A percentile compares a stretch with the other conserved stretches of the same genome.
phyloP scores from a whole-genome alignment of 23 tunicate genomes.

The Aplidium turbinatum region DNA sequence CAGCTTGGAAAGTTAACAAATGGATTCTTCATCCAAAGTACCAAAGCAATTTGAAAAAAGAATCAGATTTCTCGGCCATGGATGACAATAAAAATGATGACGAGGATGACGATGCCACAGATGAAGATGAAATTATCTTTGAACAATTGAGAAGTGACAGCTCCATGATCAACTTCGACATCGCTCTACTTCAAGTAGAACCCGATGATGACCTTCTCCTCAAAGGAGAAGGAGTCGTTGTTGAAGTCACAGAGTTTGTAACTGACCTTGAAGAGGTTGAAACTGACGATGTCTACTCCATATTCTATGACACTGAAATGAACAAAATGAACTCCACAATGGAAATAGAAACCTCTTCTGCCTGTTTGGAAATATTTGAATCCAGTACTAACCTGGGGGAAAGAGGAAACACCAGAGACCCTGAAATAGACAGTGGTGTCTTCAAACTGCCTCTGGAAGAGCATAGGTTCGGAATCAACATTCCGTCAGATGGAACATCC shows the following conservation, averaged over 20 bases:
- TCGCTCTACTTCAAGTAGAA: conserved; percentile 65
- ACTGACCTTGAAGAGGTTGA: background rate
- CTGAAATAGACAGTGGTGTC: background rate
- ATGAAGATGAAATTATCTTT: background rate
- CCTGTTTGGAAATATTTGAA: conserved; percentile 1
- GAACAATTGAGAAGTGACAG: background rate
- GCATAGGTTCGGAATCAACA: conserved; percentile 7
- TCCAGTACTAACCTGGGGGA: background rate
- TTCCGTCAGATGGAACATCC: conserved; percentile 13
- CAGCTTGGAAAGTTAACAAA: conserved; percentile 39
- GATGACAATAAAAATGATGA: background rate
- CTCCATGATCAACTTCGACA: conserved; percentile 34
- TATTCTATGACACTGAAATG: no score
- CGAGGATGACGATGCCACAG: background rate
- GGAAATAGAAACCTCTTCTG: no score
- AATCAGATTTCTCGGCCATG: background rate
- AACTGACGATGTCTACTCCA: background rate
- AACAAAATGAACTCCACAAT: no score
- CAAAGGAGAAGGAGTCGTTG: no score
- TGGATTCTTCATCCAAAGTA: conserved; percentile 56
- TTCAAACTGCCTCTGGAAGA: conserved; percentile 44
- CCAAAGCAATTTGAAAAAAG: background rate
- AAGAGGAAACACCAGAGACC: background rate
- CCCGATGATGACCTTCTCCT: conserved; percentile 19
- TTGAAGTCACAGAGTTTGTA: background rate